These are phyloP conservation scores for Galerucella calmariensis DNA, from an alignment of 2,888 invertebrate genomes.

Conservation along the genomic window DNA sequence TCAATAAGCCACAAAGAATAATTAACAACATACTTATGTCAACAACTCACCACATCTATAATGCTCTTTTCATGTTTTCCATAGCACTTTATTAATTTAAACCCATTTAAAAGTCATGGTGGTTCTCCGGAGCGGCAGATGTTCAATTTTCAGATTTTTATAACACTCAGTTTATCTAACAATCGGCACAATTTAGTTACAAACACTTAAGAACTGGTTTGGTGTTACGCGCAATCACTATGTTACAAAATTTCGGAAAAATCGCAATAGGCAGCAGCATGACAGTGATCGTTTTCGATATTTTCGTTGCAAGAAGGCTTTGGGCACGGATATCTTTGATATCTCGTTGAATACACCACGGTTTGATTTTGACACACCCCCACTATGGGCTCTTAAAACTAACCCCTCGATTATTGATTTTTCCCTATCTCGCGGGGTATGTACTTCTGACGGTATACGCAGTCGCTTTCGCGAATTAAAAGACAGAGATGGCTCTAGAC, in stretches of 20 bases:
- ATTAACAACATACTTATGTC: conserved; percentile 17
- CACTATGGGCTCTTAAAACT: conserved; percentile 53
- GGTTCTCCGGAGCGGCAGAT: conserved; percentile 33
- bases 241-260: conserved; percentile 16
- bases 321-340: conserved; percentile 27
- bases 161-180: conserved; percentile 22
- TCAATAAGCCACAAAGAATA: conserved; percentile 8
- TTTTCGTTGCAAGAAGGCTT: conserved; percentile 28
- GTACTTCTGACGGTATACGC: conserved; percentile 48
- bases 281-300: conserved; percentile 19
- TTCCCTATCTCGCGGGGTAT: conserved; percentile 46
- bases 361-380: conserved; percentile 58
- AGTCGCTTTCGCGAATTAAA: conserved; percentile 52
- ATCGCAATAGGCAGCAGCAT: conserved; percentile 23
- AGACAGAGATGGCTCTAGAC: conserved; percentile 9
- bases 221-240: conserved; percentile 27
- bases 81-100: conserved; percentile 22
- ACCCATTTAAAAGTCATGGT: conserved; percentile 32
- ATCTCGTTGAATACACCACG: conserved; percentile 28
- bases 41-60: conserved; percentile 31
- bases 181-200: conserved; percentile 11
- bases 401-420: conserved; percentile 60
- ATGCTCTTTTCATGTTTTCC: conserved; percentile 7
- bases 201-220: conserved; percentile 19
- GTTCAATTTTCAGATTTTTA: conserved; percentile 28